phyloP scores from a whole-genome alignment of 37 sponge, comb jelly and placozoan species.

The Agelas oroides region DNA sequence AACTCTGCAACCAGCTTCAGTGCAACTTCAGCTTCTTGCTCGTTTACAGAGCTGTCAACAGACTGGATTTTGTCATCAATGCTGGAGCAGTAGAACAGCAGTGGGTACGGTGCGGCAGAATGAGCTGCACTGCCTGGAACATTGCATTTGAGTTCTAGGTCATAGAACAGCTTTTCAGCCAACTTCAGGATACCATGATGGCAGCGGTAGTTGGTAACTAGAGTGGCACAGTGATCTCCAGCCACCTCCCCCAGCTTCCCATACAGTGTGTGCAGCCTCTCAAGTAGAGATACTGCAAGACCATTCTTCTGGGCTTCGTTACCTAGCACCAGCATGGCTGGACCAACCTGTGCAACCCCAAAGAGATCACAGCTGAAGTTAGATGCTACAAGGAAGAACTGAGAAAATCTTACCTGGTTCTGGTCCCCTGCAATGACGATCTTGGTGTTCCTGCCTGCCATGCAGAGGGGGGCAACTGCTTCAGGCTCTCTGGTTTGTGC shows the following conservation, averaged over 20 bases:
- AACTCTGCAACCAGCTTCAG: slow-evolving; percentile 32
- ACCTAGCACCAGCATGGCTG: slow-evolving; percentile 68
- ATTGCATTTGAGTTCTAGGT: slow-evolving; percentile 22
- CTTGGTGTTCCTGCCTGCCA: slow-evolving; percentile 48
- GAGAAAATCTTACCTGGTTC: slow-evolving; percentile 39
- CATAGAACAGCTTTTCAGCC: slow-evolving; percentile 54
- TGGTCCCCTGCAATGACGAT: slow-evolving; percentile 75
- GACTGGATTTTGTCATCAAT: slow-evolving; percentile 5
- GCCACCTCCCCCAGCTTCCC: neutral
- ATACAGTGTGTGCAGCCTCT: slow-evolving; percentile 54
- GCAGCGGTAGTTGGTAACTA: slow-evolving; percentile 72
- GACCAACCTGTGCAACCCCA: slow-evolving; percentile 62
- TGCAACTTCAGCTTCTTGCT: slow-evolving; percentile 40
- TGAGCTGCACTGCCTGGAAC: slow-evolving; percentile 13
- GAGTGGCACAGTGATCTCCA: slow-evolving; percentile 1
- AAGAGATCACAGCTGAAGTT: too few species aligned
- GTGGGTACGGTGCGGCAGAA: slow-evolving; percentile 31
- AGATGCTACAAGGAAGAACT: too few species aligned
- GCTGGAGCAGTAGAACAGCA: slow-evolving; percentile 64
- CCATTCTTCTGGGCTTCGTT: slow-evolving; percentile 52
- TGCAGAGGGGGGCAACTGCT: slow-evolving; percentile 42
- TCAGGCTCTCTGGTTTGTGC: slow-evolving; percentile 74
- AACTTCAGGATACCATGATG: slow-evolving; percentile 54
- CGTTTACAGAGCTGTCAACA: neutral
- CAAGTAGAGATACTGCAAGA: slow-evolving; percentile 53